phyloP scores from a whole-genome alignment of 2,888 invertebrate genomes.

The Formica aserva region DNA sequence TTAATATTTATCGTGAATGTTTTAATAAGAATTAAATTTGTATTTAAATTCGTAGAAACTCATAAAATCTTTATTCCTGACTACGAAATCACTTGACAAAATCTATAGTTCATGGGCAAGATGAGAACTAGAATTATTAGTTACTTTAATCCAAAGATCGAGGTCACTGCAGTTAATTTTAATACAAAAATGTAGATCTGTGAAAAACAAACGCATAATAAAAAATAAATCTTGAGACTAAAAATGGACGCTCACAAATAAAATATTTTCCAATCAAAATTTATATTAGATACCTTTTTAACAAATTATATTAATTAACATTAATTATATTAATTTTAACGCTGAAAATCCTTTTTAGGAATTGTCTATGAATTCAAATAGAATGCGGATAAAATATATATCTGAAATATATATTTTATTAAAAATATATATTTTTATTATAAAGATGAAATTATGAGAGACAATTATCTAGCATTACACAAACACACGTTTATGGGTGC shows the following conservation, averaged over 20 bases:
- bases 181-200: not conserved
- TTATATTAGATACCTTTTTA: not conserved
- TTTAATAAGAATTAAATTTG: slow-evolving; percentile 43
- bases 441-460: not conserved
- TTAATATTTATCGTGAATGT: not conserved
- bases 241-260: not conserved
- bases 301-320: not conserved
- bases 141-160: slow-evolving; percentile 48
- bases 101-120: slow-evolving; percentile 3
- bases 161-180: slow-evolving; percentile 31
- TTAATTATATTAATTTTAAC: too few relatives aligned
- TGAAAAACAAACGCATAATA: not conserved
- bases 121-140: not conserved
- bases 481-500: not conserved
- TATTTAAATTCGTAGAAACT: slow-evolving; percentile 58
- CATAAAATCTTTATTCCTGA: slow-evolving; percentile 29
- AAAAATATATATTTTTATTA: not conserved
- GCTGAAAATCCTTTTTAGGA: not conserved
- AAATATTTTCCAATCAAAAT: not conserved
- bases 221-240: not conserved
- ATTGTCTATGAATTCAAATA: not conserved
- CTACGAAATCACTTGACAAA: slow-evolving; percentile 19
- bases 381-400: not conserved
- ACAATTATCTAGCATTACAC: not conserved
- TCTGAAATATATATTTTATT: not conserved